Evolutionary conservation across 2,797 vertebrate genomes (phyloP).

Genomic region (Leptodactylus fallax): DNA sequence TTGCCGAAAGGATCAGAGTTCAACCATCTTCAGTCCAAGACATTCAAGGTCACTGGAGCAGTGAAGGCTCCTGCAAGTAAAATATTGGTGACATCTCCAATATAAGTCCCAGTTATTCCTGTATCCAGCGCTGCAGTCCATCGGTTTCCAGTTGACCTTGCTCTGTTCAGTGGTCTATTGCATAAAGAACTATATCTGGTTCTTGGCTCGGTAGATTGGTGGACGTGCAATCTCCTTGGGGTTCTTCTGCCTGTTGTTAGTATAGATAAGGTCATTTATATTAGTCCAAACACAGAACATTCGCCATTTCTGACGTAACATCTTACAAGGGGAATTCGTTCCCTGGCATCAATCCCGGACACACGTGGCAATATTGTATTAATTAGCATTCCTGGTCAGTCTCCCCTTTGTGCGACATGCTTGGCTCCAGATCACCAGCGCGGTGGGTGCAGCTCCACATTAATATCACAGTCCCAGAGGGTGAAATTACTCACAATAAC

Average conservation of each 20-base stretch:
- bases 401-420: not conserved
- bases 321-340: not conserved
- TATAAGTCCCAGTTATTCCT: not conserved
- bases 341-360: not conserved
- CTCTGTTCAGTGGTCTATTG: not conserved
- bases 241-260: not conserved
- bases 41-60: too few relatives aligned
- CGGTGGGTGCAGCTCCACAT: constrained; percentile 10
- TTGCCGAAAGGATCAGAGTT: too few relatives aligned
- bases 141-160: not conserved
- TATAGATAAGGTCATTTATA: not conserved
- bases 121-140: not conserved
- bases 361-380: not conserved
- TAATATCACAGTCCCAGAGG: constrained; percentile 33
- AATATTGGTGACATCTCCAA: too few relatives aligned
- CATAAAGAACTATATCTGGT: not conserved
- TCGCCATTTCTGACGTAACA: not conserved
- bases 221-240: too few relatives aligned
- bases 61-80: too few relatives aligned
- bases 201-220: not conserved
- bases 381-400: constrained; percentile 36
- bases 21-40: too few relatives aligned
- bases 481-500: constrained; percentile 42
- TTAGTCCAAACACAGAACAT: not conserved
- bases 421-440: not conserved